Conservation (phyloP, 1,140 invertebrate species). For the Mycetomoellerius zeteki region DNA sequence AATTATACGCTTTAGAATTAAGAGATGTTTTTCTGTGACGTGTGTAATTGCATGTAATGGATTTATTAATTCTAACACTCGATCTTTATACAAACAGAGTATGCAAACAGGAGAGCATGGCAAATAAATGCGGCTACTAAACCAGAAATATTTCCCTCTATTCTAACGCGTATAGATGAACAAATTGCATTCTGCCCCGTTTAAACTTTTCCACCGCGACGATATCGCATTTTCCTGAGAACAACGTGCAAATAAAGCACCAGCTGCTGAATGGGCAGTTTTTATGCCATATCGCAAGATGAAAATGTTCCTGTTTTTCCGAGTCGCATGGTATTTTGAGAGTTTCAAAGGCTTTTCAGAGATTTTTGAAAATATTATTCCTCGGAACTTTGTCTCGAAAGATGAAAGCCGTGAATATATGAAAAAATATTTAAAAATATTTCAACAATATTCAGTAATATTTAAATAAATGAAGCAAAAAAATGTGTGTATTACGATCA, state of each 20-base stretch:
- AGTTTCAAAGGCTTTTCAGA: slow-evolving; percentile 46
- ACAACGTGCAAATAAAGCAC: slow-evolving; percentile 46
- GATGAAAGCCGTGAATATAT: slow-evolving; percentile 7
- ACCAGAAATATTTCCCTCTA: slow-evolving; percentile 50
- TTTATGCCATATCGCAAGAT: slow-evolving; percentile 40
- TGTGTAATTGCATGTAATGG: background rate
- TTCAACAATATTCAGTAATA: background rate
- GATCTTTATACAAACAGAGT: slow-evolving; percentile 40
- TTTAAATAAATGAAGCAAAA: background rate
- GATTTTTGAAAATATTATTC: slow-evolving; percentile 57
- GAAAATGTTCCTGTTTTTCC: slow-evolving; percentile 43
- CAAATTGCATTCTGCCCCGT: slow-evolving; percentile 43
- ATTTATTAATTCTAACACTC: slow-evolving; percentile 44
- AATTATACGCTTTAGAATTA: background rate
- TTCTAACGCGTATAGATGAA: slow-evolving; percentile 35
- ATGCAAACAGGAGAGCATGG: background rate
- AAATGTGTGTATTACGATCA: background rate
- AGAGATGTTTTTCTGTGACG: background rate
- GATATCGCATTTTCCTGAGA: slow-evolving; percentile 50
- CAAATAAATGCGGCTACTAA: slow-evolving; percentile 51
- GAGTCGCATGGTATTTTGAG: slow-evolving; percentile 33
- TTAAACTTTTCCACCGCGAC: slow-evolving; percentile 45
- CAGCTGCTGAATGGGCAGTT: slow-evolving; percentile 44
- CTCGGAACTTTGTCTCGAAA: background rate
- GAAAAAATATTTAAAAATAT: slow-evolving; percentile 23